phyloP scores from a whole-genome alignment of 2,113 vertebrate species.

The Leptosomus discolor region DNA sequence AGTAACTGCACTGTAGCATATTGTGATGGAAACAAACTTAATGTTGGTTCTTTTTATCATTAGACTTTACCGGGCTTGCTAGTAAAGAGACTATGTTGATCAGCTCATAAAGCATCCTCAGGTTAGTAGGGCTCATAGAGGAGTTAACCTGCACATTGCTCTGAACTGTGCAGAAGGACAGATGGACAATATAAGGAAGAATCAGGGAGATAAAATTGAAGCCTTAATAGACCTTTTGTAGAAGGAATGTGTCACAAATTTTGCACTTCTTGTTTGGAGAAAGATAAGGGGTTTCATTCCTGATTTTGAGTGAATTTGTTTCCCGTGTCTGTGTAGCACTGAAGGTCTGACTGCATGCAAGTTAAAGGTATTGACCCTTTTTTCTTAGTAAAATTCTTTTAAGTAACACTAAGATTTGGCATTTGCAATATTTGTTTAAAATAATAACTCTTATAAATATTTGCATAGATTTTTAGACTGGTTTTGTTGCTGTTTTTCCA shows the following conservation, averaged over 20 bases:
- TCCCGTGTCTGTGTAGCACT: background rate
- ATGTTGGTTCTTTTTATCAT: background rate
- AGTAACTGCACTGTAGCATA: background rate
- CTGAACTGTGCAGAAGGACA: background rate
- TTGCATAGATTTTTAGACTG: background rate
- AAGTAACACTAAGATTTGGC: background rate
- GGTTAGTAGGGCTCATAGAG: background rate
- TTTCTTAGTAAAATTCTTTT: background rate
- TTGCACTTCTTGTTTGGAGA: background rate
- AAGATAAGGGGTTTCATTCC: background rate
- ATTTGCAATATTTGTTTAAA: background rate
- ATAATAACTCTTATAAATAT: background rate
- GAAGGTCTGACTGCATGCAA: background rate
- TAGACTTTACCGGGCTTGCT: background rate
- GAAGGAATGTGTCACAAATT: background rate
- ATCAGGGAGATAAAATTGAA: background rate
- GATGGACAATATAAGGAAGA: background rate
- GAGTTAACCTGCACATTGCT: background rate
- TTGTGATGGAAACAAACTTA: background rate
- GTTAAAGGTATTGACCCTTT: background rate
- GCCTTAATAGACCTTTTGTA: background rate
- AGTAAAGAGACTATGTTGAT: background rate
- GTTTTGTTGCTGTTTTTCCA: background rate
- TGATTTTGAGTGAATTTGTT: background rate
- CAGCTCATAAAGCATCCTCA: background rate